Evolutionary conservation across 92 coral and sea anemone genomes (phyloP).

Genomic region (Zoanthus sociatus): DNA sequence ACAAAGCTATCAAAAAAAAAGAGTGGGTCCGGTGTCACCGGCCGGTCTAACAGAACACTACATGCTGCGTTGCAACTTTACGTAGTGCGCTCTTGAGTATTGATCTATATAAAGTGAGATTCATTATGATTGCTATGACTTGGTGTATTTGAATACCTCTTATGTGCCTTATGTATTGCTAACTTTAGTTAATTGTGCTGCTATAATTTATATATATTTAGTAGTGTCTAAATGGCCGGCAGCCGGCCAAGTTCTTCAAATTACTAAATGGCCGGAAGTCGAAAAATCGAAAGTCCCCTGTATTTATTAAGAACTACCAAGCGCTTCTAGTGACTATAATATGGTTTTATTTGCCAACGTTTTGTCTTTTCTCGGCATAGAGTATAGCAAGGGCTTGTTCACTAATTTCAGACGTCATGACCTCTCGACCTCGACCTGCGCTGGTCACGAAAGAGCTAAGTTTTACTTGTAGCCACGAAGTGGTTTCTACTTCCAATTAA

Average conservation of each 20-base stretch:
- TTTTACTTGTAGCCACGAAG: slow-evolving; percentile 20
- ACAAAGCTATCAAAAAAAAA: slow-evolving; percentile 16
- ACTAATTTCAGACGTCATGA: slow-evolving; percentile 3
- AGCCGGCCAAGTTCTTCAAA: too few relatives aligned
- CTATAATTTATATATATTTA: neutral
- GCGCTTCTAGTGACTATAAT: neutral
- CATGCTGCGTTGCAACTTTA: slow-evolving; percentile 23
- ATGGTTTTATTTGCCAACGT: too few relatives aligned
- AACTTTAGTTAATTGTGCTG: neutral
- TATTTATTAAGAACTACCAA: neutral
- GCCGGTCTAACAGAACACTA: slow-evolving; percentile 11
- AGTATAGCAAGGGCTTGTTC: slow-evolving; percentile 1
- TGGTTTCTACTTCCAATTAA: slow-evolving; percentile 21
- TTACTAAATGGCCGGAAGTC: too few relatives aligned
- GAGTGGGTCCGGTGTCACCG: slow-evolving; percentile 27
- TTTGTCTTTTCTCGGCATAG: neutral
- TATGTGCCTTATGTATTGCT: slow-evolving; percentile 20
- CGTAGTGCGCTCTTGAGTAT: slow-evolving; percentile 12
- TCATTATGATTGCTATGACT: slow-evolving; percentile 26
- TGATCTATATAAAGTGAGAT: slow-evolving; percentile 23
- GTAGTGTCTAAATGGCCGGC: too few relatives aligned
- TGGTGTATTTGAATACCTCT: slow-evolving; percentile 27
- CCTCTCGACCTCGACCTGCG: neutral
- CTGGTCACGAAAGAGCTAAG: slow-evolving; percentile 21
- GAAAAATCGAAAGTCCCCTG: too few relatives aligned